These are phyloP conservation scores for Passer montanus DNA, from an alignment of 2,113 vertebrate species.

Conservation along the genomic window DNA sequence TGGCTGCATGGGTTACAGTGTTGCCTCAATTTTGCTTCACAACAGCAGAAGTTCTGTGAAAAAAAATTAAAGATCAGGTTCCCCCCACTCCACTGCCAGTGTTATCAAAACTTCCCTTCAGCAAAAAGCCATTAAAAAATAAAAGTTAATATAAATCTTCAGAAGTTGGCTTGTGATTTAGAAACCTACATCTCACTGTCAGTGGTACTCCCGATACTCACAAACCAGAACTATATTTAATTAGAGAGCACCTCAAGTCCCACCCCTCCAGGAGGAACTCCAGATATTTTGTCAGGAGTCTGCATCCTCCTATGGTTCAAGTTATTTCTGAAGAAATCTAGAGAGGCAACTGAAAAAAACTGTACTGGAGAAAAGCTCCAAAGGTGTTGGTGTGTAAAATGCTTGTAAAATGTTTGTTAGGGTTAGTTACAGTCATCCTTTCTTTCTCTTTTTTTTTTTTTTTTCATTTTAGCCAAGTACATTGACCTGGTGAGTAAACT, in stretches of 20 bases:
- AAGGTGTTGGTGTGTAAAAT: not conserved
- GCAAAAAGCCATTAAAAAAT: not conserved
- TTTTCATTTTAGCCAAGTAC: not conserved
- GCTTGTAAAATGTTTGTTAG: not conserved
- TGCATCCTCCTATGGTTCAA: not conserved
- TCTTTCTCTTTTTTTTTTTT: not conserved
- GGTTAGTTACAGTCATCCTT: not conserved
- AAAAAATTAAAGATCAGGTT: not conserved
- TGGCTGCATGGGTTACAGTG: not conserved
- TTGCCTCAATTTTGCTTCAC: not conserved
- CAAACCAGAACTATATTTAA: not conserved
- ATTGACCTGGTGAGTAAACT: not conserved
- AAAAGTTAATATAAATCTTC: not conserved
- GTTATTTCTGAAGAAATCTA: not conserved
- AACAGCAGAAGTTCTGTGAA: not conserved
- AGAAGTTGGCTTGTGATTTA: not conserved
- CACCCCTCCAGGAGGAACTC: not conserved
- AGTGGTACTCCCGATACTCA: not conserved
- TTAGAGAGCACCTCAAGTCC: not conserved
- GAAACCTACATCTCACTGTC: not conserved
- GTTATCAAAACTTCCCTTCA: not conserved
- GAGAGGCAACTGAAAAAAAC: not conserved
- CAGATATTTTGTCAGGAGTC: not conserved
- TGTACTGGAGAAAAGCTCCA: not conserved
- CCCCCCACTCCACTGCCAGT: accelerated